Percentiles rank a stretch among this genome's conserved stretches.
Conservation (phyloP, 2,113 vertebrate species). For the Oryzias javanicus region DNA sequence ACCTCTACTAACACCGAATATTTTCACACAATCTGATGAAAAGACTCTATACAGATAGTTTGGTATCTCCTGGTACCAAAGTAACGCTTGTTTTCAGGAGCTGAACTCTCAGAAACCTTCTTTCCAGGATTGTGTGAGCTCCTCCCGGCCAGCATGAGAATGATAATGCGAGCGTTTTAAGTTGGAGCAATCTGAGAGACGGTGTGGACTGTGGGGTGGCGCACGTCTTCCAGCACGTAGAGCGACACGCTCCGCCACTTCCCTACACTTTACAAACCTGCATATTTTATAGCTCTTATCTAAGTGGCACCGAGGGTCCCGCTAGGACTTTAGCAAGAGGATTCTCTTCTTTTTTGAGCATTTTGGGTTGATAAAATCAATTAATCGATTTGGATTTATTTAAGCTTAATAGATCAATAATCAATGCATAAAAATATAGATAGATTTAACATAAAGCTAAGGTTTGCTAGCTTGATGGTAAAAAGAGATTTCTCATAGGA, state of each 20-base stretch:
- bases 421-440: too few relatives aligned
- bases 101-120: constrained; percentile 12
- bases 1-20: neutral
- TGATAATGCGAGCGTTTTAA: neutral
- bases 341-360: neutral
- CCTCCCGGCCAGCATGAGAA: constrained; percentile 10
- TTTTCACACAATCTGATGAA: too few relatives aligned
- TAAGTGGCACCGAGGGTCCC: constrained; percentile 9
- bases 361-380: too few relatives aligned
- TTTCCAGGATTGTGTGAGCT: constrained; percentile 4
- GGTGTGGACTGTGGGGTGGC: neutral
- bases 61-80: too few relatives aligned
- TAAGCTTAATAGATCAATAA: too few relatives aligned
- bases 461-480: too few relatives aligned
- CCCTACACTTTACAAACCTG: constrained; percentile 9
- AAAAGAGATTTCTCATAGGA: too few relatives aligned
- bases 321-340: constrained; percentile 16
- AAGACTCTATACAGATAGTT: too few relatives aligned
- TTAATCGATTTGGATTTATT: too few relatives aligned
- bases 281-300: constrained; percentile 29
- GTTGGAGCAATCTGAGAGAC: constrained; percentile 12
- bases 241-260: neutral
- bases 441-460: too few relatives aligned
- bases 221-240: neutral
- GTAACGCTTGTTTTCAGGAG: constrained; percentile 8